A percentile compares a stretch with the other conserved stretches of the same genome.
These are phyloP conservation scores for Rhynchopsitta pachyrhyncha DNA, from an alignment of 2,113 vertebrate species.

Conservation along the genomic window DNA sequence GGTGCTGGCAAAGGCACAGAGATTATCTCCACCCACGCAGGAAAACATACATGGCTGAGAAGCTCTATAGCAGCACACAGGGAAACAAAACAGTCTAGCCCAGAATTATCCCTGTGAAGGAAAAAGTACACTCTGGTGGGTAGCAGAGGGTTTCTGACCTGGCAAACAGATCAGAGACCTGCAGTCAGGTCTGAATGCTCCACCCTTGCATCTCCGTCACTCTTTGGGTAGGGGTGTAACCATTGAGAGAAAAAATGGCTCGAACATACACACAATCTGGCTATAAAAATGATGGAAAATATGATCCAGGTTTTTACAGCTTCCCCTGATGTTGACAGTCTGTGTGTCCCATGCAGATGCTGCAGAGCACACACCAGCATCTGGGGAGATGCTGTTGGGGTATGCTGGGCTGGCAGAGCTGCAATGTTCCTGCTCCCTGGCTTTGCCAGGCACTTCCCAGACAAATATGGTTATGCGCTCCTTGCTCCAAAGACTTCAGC, in stretches of 20 bases:
- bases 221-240: background rate
- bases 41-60: slow-evolving; percentile 13
- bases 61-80: background rate
- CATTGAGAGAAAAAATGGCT: background rate
- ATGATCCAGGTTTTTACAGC: background rate
- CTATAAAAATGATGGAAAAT: background rate
- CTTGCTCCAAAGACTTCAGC: background rate
- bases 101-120: background rate
- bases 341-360: background rate
- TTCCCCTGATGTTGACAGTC: background rate
- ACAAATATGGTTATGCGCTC: background rate
- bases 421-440: rapidly evolving
- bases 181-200: background rate
- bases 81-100: slow-evolving; percentile 10
- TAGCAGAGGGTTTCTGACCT: background rate
- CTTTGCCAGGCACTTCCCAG: background rate
- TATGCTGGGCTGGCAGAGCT: background rate
- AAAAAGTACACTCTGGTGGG: background rate
- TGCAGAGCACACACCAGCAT: background rate
- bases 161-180: background rate
- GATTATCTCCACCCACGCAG: slow-evolving; percentile 57
- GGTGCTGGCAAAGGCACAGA: slow-evolving; percentile 44
- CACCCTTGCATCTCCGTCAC: background rate
- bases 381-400: background rate
- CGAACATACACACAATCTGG: background rate